A percentile compares a stretch with the other conserved stretches of the same genome.
These are phyloP conservation scores for Acanthosepion pharaonis DNA, from an alignment of 2,888 invertebrate genomes.

Conservation along the genomic window DNA sequence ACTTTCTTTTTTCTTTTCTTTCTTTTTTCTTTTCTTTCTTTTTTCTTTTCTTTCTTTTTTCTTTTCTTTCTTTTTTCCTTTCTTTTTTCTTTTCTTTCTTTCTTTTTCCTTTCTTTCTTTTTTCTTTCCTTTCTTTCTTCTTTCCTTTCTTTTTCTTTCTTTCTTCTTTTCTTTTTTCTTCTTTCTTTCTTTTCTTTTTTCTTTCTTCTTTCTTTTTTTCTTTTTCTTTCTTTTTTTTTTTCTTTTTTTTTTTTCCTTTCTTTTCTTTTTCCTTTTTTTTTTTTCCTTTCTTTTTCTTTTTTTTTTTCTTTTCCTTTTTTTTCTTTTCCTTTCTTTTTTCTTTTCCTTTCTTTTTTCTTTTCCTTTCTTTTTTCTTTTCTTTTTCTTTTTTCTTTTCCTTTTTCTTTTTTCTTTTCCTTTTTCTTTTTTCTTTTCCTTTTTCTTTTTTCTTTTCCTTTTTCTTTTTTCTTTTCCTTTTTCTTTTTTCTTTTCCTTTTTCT, in stretches of 20 bases:
- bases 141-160: not conserved
- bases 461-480: not conserved
- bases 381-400: not conserved
- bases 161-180: not conserved
- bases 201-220: not conserved
- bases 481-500: not conserved
- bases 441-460: too few relatives aligned
- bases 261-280: too few relatives aligned
- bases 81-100: not conserved
- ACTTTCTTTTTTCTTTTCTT: too few relatives aligned
- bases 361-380: not conserved
- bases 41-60: too few relatives aligned
- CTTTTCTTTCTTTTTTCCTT: too few relatives aligned
- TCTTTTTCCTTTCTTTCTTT: not conserved
- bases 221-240: too few relatives aligned
- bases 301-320: not conserved
- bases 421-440: not conserved
- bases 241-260: too few relatives aligned
- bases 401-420: not conserved
- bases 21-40: too few relatives aligned
- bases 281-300: not conserved
- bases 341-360: not conserved
- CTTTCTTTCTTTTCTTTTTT: not conserved
- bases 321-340: not conserved
- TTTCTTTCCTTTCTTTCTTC: not conserved